These are phyloP conservation scores for Drosophila siamana DNA, from an alignment of 2,888 invertebrate genomes.

Conservation along the genomic window DNA sequence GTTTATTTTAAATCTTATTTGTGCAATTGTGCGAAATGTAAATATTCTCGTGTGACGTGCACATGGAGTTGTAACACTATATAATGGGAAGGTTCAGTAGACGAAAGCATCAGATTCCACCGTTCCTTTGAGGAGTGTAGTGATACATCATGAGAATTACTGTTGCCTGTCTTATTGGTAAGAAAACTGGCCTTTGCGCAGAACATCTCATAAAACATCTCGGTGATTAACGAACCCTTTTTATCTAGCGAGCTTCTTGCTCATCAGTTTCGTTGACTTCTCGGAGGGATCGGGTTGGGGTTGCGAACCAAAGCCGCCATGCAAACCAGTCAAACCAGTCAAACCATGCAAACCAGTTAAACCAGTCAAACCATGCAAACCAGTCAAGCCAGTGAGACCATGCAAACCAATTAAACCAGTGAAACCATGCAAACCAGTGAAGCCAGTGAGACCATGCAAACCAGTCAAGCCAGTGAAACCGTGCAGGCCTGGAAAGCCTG, in stretches of 20 bases:
- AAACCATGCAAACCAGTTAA: too few relatives aligned
- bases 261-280: constrained; percentile 2
- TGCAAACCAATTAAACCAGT: too few relatives aligned
- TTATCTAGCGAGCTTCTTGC: constrained; percentile 12
- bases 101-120: constrained; percentile 4
- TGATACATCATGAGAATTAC: constrained; percentile 3
- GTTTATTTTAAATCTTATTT: constrained; percentile 13
- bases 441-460: too few relatives aligned
- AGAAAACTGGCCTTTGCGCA: not conserved
- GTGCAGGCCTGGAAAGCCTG: too few relatives aligned
- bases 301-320: not conserved
- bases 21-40: constrained; percentile 5
- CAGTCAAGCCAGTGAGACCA: too few relatives aligned
- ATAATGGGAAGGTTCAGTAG: not conserved
- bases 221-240: not conserved
- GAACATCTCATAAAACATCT: not conserved
- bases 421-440: too few relatives aligned
- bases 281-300: not conserved
- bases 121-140: not conserved
- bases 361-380: too few relatives aligned
- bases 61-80: not conserved
- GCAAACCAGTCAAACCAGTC: not conserved
- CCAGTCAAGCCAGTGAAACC: too few relatives aligned
- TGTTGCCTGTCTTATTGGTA: constrained; percentile 16
- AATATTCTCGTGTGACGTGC: not conserved